A percentile compares a stretch with the other conserved stretches of the same genome.
phyloP scores from a whole-genome alignment of 2,113 vertebrate genomes.

The Salvelinus fontinalis region DNA sequence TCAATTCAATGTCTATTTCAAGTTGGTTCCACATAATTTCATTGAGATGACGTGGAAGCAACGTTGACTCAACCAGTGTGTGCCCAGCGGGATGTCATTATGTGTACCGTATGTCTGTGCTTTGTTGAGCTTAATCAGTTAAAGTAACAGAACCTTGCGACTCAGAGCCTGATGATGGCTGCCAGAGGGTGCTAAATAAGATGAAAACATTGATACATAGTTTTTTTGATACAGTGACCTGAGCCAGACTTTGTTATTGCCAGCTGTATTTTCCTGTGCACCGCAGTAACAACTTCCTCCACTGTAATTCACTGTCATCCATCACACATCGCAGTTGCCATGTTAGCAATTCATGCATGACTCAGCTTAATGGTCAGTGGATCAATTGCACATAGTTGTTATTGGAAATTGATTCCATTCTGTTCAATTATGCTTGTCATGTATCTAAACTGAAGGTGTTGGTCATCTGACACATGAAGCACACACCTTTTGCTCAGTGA shows the following conservation, averaged over 20 bases:
- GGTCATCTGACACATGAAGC: background rate
- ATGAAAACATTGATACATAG: background rate
- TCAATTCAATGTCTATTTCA: no score
- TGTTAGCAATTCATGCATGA: background rate
- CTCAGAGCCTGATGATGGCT: background rate
- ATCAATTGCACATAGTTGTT: background rate
- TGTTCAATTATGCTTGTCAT: slow-evolving; percentile 2
- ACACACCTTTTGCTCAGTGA: background rate
- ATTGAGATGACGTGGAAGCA: no score
- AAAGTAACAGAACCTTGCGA: background rate
- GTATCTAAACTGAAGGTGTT: background rate
- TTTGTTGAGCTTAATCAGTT: background rate
- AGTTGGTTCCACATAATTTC: no score
- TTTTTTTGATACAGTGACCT: background rate
- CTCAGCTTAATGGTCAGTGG: background rate
- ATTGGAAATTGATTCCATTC: slow-evolving; percentile 16
- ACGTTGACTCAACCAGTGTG: no score
- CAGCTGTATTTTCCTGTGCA: background rate
- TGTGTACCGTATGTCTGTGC: background rate
- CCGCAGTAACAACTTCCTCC: background rate
- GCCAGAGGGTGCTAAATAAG: background rate
- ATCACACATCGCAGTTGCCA: slow-evolving; percentile 1
- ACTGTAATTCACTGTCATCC: background rate
- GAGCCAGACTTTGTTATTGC: background rate
- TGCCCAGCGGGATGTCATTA: background rate